Conservation (phyloP, 64 coral and sea anemone genomes). For the Acropora tenuis region DNA sequence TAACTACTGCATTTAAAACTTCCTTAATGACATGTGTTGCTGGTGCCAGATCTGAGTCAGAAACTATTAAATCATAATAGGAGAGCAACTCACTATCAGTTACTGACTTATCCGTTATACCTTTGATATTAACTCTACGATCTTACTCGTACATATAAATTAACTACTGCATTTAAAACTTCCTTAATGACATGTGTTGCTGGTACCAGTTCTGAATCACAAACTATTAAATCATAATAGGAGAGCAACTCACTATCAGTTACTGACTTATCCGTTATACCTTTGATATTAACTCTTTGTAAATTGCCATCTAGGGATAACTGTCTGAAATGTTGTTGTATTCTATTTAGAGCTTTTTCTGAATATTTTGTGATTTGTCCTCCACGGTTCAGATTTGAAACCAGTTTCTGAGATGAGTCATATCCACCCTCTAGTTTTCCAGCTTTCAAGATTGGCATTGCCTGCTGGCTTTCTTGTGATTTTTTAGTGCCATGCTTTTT, state of each 20-base stretch:
- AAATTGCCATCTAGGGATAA: not conserved
- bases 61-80: not conserved
- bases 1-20: not conserved
- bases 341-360: not conserved
- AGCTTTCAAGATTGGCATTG: conserved; percentile 66
- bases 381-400: conserved; percentile 28
- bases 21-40: not conserved
- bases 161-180: not conserved
- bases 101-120: not conserved
- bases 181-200: not conserved
- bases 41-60: conserved; percentile 24
- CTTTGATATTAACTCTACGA: not conserved
- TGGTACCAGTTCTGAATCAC: conserved; percentile 26
- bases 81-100: conserved; percentile 1
- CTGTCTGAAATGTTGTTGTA: conserved; percentile 25
- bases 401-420: conserved; percentile 26
- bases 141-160: not conserved
- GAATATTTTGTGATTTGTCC: conserved; percentile 3
- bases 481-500: conserved; percentile 32
- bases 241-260: conserved; percentile 1
- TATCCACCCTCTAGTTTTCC: conserved; percentile 27
- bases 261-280: not conserved
- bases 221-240: not conserved
- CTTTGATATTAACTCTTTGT: not conserved
- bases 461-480: conserved; percentile 62